These are phyloP conservation scores for Psammodynastes pulverulentus DNA, from an alignment of 2,113 vertebrate species.

Conservation along the genomic window DNA sequence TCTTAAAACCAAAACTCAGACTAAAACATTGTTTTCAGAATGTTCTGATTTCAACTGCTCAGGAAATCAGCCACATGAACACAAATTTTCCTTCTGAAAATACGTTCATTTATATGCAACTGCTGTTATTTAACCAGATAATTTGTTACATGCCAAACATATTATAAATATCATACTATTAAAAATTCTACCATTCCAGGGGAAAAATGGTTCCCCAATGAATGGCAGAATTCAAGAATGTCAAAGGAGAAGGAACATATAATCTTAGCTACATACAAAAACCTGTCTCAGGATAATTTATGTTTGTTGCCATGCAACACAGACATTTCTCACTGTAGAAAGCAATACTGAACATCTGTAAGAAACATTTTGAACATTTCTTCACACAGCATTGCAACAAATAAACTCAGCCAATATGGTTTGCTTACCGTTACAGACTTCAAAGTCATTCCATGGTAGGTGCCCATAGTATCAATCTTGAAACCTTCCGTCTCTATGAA, in stretches of 20 bases:
- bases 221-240: not conserved
- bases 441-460: slow-evolving; percentile 98
- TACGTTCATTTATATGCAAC: not conserved
- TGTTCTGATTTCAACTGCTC: slow-evolving; percentile 2
- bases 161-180: not conserved
- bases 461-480: slow-evolving; percentile 99
- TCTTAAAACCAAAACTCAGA: slow-evolving; percentile 15
- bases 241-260: not conserved
- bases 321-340: not conserved
- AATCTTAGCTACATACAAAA: rapidly evolving
- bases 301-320: not conserved
- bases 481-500: slow-evolving; percentile 95
- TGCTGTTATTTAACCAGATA: not conserved
- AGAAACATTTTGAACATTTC: rapidly evolving
- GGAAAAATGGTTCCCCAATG: not conserved
- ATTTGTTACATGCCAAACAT: not conserved
- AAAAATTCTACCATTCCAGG: not conserved
- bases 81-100: not conserved
- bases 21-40: not conserved
- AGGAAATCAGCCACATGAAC: slow-evolving; percentile 3
- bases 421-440: slow-evolving; percentile 96
- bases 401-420: not conserved
- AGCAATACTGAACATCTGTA: rapidly evolving
- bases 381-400: not conserved
- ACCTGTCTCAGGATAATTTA: not conserved